These are phyloP conservation scores for Eupithecia vulgata DNA, from an alignment of 2,888 invertebrate genomes.

Conservation along the genomic window DNA sequence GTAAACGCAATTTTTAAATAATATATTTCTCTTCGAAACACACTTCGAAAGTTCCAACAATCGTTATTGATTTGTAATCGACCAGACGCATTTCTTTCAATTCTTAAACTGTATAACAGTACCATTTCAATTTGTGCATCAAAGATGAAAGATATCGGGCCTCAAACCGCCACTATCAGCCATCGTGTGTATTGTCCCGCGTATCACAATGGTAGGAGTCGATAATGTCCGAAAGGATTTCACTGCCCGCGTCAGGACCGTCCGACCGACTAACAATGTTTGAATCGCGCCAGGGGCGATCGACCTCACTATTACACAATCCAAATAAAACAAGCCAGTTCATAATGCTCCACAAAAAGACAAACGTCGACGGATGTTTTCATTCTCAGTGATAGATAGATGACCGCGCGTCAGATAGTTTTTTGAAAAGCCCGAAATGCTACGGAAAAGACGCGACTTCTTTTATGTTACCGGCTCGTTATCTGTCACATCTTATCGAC, in stretches of 20 bases:
- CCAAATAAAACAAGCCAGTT: slow-evolving; percentile 63
- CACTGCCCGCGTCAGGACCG: slow-evolving; percentile 52
- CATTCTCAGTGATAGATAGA: slow-evolving; percentile 74
- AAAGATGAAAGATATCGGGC: slow-evolving; percentile 47
- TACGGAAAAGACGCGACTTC: slow-evolving; percentile 73
- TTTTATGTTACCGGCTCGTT: slow-evolving; percentile 78
- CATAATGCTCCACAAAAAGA: slow-evolving; percentile 66
- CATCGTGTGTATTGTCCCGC: slow-evolving; percentile 51
- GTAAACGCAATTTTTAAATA: not conserved
- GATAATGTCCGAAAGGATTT: slow-evolving; percentile 59
- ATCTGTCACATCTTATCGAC: slow-evolving; percentile 82
- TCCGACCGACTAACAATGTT: slow-evolving; percentile 60
- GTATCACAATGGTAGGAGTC: slow-evolving; percentile 56
- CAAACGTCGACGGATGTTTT: slow-evolving; percentile 79
- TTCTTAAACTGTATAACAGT: slow-evolving; percentile 45
- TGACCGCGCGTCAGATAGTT: slow-evolving; percentile 60
- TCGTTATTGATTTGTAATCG: slow-evolving; percentile 25
- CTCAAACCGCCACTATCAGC: slow-evolving; percentile 49
- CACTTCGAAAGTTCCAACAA: slow-evolving; percentile 7
- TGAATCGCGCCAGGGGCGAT: slow-evolving; percentile 63
- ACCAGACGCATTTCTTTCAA: slow-evolving; percentile 24
- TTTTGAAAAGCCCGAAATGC: slow-evolving; percentile 68
- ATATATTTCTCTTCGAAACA: not conserved
- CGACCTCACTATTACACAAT: slow-evolving; percentile 68
- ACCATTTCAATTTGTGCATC: slow-evolving; percentile 50